Evolutionary conservation across 2,113 vertebrate species (phyloP).

Genomic region (Gadus chalcogrammus): DNA sequence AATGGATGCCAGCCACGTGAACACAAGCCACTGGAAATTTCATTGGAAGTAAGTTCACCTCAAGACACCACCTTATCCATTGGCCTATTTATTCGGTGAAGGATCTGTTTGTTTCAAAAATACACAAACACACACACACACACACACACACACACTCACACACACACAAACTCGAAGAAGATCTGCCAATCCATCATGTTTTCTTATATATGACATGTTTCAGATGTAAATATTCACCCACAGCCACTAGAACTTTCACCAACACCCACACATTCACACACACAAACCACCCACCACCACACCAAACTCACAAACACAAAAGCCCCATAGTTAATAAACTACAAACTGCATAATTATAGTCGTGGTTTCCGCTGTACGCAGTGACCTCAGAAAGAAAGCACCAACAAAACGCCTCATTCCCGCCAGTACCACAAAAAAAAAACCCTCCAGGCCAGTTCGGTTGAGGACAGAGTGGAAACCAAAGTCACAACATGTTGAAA

Average conservation of each 20-base stretch:
- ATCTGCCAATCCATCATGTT: too few species aligned
- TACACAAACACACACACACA: too few species aligned
- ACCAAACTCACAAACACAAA: not conserved
- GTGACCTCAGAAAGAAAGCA: not conserved
- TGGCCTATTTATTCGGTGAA: constrained; percentile 23
- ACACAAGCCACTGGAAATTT: constrained; percentile 42
- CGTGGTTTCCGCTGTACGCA: too few species aligned
- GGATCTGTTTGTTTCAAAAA: constrained; percentile 8
- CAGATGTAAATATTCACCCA: not conserved
- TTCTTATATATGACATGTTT: too few species aligned
- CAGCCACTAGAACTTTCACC: too few species aligned
- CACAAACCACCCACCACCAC: too few species aligned
- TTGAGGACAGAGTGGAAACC: constrained; percentile 33
- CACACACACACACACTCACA: too few species aligned
- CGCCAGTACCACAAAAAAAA: constrained; percentile 2
- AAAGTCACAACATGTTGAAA: constrained; percentile 25
- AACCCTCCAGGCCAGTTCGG: constrained; percentile 13
- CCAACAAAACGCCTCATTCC: not conserved
- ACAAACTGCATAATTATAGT: too few species aligned
- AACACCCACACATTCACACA: too few species aligned
- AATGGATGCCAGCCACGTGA: constrained; percentile 44
- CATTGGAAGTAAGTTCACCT: constrained; percentile 50
- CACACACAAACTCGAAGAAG: too few species aligned
- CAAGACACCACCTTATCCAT: constrained; percentile 37
- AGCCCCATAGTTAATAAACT: too few species aligned